Evolutionary conservation across 2,113 vertebrate species (phyloP), one percentile per base, ranked within the genome.

Genomic region (Bambusicola thoracicus): DNA sequence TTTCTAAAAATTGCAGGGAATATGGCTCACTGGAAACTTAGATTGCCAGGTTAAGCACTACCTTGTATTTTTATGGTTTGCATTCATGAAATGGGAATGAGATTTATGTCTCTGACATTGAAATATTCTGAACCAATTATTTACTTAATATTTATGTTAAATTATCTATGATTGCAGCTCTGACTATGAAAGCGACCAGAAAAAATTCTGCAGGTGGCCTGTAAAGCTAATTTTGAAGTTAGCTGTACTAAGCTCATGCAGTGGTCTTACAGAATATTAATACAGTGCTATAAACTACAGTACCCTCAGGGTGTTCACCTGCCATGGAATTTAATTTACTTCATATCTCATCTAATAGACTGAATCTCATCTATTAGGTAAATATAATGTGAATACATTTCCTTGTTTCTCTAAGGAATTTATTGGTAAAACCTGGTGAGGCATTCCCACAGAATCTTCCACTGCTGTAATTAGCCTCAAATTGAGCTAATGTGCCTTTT

Each of bases 311-410:
- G 97, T 96, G 96, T 97, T 98, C 97, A 97, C 97, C 97, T 97
- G 97, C 97, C 97, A 97, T 83, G 83, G 95, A 98, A 97, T 97
- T 98, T 98, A 98, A 98, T 98, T 98, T 98, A 98, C 97, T 97
- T 98, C 96, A 96, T 97, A 98, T 97, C 97, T 98, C 97, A 96
- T 97, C 94, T 97, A 98, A 97, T 97, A 97, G 96, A 97, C 97
- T 95, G 95, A 96, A 94, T 96, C 94, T 97, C 97, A 97, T 97
- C 97, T 96, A 98, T 97, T 98, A 98, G 95, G 97, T 97, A 98
- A 98, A 98, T 97, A 97, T 94, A 97, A 97, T 95, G 94, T 97
- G 95, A 96, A 96, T 97, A 94, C 19, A 49, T 95, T 97, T 92
- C 95, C 95, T 96, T 97, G 90, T 97, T 98, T 97, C 96, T 98